These are phyloP conservation scores for Pediacus dermestoides DNA, from an alignment of 2,888 invertebrate species.

Conservation along the genomic window DNA sequence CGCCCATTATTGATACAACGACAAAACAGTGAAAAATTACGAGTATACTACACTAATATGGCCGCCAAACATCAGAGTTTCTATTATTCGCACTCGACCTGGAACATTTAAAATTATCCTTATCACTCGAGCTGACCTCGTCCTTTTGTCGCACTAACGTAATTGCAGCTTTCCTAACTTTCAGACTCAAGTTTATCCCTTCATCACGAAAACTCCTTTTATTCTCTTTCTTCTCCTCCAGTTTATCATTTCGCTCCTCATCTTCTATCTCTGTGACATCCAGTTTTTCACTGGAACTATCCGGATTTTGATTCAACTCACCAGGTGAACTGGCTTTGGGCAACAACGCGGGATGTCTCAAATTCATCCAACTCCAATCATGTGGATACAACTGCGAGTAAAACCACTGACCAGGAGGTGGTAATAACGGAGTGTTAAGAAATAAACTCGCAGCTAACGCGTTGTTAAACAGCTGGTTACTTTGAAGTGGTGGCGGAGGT, in stretches of 20 bases:
- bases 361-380: constrained; percentile 65
- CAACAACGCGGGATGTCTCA: constrained; percentile 41
- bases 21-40: no score
- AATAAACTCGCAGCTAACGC: constrained; percentile 68
- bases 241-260: constrained; percentile 14
- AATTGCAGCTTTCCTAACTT: constrained; percentile 42
- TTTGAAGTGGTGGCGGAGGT: constrained; percentile 43
- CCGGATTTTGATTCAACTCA: constrained; percentile 31
- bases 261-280: constrained; percentile 38
- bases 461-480: constrained; percentile 53
- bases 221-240: constrained; percentile 11
- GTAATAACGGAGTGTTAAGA: constrained; percentile 60
- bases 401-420: constrained; percentile 74
- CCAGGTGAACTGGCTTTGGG: constrained; percentile 18
- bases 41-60: no score
- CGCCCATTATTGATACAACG: no score
- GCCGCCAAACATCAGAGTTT: constrained; percentile 74
- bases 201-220: constrained; percentile 25
- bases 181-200: constrained; percentile 45
- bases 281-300: constrained; percentile 37
- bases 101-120: constrained; percentile 42
- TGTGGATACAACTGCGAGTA: constrained; percentile 74
- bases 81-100: constrained; percentile 48
- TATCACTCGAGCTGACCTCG: constrained; percentile 48
- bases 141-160: constrained; percentile 47